These are phyloP conservation scores for Pungitius pungitius DNA, from an alignment of 2,113 vertebrate species.

Conservation along the genomic window DNA sequence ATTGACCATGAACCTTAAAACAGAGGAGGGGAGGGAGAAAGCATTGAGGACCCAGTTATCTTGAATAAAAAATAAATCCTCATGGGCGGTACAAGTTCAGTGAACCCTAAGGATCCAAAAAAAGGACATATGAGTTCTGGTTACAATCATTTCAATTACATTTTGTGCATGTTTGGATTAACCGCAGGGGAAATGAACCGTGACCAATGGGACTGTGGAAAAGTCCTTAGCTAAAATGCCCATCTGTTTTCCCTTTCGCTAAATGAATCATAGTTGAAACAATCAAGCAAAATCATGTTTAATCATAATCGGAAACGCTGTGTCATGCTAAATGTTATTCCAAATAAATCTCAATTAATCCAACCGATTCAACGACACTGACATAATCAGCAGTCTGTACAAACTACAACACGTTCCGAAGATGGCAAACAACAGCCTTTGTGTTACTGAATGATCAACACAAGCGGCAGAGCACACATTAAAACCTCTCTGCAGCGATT, in stretches of 20 bases:
- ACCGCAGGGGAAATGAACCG: background rate
- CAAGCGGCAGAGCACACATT: background rate
- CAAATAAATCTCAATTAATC: background rate
- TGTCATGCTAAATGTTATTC: background rate
- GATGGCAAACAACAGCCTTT: background rate
- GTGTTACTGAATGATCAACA: background rate
- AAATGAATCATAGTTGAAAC: background rate
- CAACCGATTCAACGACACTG: background rate
- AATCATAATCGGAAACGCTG: background rate
- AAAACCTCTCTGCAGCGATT: background rate
- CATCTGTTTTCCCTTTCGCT: background rate
- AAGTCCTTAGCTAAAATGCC: background rate
- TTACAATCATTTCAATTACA: background rate
- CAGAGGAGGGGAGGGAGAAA: too few relatives aligned
- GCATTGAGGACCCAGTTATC: background rate
- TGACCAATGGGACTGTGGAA: background rate
- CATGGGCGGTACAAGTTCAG: background rate
- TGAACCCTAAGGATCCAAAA: background rate
- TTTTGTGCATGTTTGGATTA: background rate
- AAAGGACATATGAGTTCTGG: too few relatives aligned
- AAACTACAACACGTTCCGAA: background rate
- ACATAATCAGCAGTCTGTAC: background rate
- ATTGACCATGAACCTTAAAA: background rate
- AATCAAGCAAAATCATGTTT: background rate
- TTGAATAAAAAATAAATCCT: background rate